Base-by-base conservation (phyloP, 2,888 invertebrate species). In the Diabrotica balteata region DNA sequence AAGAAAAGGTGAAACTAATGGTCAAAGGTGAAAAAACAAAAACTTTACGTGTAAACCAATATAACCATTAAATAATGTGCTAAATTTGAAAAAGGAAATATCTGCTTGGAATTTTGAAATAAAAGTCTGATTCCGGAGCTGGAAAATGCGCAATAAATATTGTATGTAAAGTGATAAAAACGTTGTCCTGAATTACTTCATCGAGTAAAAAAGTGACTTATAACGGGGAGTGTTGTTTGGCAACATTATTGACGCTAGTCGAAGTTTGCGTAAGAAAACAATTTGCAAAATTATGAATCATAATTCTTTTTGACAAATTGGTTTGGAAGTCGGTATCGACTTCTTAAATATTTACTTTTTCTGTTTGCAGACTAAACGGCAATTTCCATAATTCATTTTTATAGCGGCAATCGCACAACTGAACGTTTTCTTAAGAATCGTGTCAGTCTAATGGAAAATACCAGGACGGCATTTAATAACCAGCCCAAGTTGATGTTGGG, bases 281-380 rank as follows among this genome's bases (percentile, higher is more conserved):
- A 75, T 72, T 74, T 72, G 71, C 71, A 66, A 74, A 74, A 75
- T 73, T 74, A 74, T 71, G 73, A 73, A 72, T 75, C 75, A 72
- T 75, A 75, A 75, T 68, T 72, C 68, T 68, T 60, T 62, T 22
- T 59, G 57, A 68, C 66, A 64, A 70, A 72, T 70, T 66, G 69
- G 57, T 54, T 68, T 58, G n/a, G 63, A 54, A 52, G 65, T 59
- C 61, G 50, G 57, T 67, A 68, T 47, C 52, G 64, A 58, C 58
- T 61, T 46, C 52, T 55, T 62, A 68, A 71, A 68, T 68, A 67
- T 71, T 71, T 71, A 64, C 66, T 7, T 61, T 50, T 47, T 51
- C 32, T 64, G 66, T 66, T 67, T 64, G 54, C 52, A 49, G 50
- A 57, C 60, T 63, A 63, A 60, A 63, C 47, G 50, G 65, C 63